phyloP scores from a whole-genome alignment of 2,888 invertebrate genomes.

The Branchinecta sandiegonensis region DNA sequence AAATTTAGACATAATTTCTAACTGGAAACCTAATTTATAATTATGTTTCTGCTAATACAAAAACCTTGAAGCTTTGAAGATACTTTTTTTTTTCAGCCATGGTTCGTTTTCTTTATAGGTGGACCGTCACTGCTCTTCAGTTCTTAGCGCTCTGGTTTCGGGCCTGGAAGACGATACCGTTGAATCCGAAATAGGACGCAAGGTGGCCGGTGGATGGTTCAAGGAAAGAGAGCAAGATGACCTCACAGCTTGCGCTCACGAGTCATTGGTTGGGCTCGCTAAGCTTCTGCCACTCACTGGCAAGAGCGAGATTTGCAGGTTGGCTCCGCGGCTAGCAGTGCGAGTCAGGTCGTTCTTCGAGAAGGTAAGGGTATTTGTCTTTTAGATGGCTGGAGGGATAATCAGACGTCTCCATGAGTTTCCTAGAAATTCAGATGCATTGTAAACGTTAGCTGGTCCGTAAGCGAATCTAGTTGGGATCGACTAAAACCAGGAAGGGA shows the following conservation, averaged over 20 bases:
- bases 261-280: not conserved
- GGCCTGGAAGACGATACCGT: not conserved
- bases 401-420: too few relatives aligned
- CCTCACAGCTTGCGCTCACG: not conserved
- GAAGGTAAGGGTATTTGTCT: not conserved
- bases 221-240: not conserved
- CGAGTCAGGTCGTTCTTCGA: slow-evolving; percentile 8
- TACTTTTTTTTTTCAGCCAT: too few relatives aligned
- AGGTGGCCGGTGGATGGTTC: not conserved
- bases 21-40: too few relatives aligned
- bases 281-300: not conserved
- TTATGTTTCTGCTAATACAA: too few relatives aligned
- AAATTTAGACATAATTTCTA: too few relatives aligned
- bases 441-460: too few relatives aligned
- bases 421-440: too few relatives aligned
- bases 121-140: not conserved
- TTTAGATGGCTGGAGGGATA: too few relatives aligned
- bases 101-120: not conserved
- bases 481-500: too few relatives aligned
- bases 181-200: not conserved
- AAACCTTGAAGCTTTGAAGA: too few relatives aligned
- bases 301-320: not conserved
- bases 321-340: slow-evolving; percentile 3
- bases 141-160: not conserved
- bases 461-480: too few relatives aligned